Conservation (phyloP, 30 jellyfish, hydroid and myxozoan genomes). For the Cassiopea andromeda region DNA sequence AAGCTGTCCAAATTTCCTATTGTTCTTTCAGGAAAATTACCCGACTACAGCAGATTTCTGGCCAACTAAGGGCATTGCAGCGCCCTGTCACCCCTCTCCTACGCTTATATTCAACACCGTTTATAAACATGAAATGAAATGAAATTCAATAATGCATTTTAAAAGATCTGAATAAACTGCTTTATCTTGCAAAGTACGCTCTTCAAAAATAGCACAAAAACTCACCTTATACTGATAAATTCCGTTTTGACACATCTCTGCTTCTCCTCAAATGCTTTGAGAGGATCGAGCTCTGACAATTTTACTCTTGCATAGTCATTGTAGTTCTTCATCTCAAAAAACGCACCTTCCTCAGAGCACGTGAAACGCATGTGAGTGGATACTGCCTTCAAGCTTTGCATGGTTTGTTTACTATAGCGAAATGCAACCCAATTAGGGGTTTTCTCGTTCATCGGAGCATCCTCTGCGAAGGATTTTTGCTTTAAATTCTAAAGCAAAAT, state of each 20-base stretch:
- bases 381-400: not conserved
- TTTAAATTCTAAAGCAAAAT: not conserved
- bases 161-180: too few species aligned
- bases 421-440: constrained; percentile 11
- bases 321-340: not conserved
- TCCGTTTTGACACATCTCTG: constrained; percentile 13
- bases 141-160: too few species aligned
- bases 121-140: too few species aligned
- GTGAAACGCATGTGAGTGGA: constrained; percentile 26
- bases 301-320: constrained; percentile 35
- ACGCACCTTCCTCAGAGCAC: constrained; percentile 35
- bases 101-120: too few species aligned
- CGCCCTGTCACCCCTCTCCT: too few species aligned
- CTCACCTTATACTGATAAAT: constrained; percentile 11
- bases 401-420: constrained; percentile 4
- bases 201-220: too few species aligned
- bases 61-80: too few species aligned
- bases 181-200: not conserved
- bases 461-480: not conserved
- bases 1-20: too few species aligned
- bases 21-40: too few species aligned
- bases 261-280: constrained; percentile 3
- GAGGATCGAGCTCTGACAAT: not conserved
- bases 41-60: too few species aligned
- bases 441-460: constrained; percentile 36